Percentiles rank a stretch among this genome's conserved stretches.
Conservation (phyloP, 2,113 vertebrate genomes). For the Hippocampus comes region DNA sequence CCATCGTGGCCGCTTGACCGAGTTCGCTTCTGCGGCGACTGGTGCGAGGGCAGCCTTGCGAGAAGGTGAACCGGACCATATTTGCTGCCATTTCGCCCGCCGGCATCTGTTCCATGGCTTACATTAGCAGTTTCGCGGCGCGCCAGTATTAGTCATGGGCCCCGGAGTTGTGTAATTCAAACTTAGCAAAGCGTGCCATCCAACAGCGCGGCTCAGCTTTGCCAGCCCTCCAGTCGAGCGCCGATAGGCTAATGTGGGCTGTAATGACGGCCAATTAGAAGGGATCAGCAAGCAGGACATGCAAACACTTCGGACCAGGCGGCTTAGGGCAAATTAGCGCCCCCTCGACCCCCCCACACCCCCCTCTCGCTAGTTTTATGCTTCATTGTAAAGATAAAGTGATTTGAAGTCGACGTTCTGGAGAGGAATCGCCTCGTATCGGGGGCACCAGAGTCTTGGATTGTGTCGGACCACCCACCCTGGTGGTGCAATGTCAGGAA, state of each 20-base stretch:
- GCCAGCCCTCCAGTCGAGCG: constrained; percentile 59
- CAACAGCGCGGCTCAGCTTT: constrained; percentile 68
- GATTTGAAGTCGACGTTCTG: background rate
- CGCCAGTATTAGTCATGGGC: constrained; percentile 69
- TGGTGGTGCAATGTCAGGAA: background rate
- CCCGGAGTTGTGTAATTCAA: constrained; percentile 73
- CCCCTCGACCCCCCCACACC: background rate
- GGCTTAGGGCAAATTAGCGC: background rate
- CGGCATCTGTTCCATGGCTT: constrained; percentile 69
- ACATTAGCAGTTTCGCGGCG: constrained; percentile 69
- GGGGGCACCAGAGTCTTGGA: background rate
- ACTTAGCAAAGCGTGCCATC: constrained; percentile 70
- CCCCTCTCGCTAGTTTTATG: constrained; percentile 6
- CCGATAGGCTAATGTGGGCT: constrained; percentile 71
- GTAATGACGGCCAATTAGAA: constrained; percentile 74
- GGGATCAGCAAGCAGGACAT: constrained; percentile 73
- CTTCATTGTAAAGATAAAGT: constrained; percentile 1
- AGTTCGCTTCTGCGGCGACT: constrained; percentile 45
- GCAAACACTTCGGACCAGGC: constrained; percentile 26
- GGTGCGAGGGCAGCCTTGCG: constrained; percentile 64
- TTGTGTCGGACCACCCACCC: constrained; percentile 5
- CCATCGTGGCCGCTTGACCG: constrained; percentile 62
- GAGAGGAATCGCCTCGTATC: background rate
- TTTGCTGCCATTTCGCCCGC: constrained; percentile 58
- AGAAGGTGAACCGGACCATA: constrained; percentile 70